Conservation (phyloP, 2,113 vertebrate genomes). For the Tamias sibiricus region DNA sequence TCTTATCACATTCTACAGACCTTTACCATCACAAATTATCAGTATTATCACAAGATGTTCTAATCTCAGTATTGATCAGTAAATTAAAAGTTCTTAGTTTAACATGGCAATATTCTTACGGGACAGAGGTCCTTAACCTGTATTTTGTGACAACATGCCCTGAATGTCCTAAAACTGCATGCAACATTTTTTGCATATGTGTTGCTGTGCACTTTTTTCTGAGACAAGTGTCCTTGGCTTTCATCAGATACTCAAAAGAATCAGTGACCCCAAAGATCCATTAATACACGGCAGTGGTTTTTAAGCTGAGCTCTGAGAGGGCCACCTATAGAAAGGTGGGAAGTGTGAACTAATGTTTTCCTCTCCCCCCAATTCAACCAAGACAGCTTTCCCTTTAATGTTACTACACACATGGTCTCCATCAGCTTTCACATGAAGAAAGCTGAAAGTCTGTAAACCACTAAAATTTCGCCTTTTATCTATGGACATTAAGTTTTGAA, state of each 20-base stretch:
- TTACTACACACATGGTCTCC: neutral
- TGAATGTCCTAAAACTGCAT: constrained; percentile 22
- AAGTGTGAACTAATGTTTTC: constrained; percentile 14
- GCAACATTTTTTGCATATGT: neutral
- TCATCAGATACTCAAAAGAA: constrained; percentile 51
- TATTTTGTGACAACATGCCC: neutral
- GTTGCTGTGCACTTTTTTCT: neutral
- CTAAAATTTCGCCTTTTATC: constrained; percentile 44
- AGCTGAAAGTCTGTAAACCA: constrained; percentile 46
- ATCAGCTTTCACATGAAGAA: constrained; percentile 57
- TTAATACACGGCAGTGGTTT: neutral
- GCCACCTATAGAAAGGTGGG: neutral
- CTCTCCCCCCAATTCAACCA: neutral
- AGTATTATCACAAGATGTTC: constrained; percentile 36
- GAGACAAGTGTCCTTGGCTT: neutral
- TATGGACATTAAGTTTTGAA: constrained; percentile 54
- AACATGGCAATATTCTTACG: constrained; percentile 6
- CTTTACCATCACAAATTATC: constrained; percentile 35
- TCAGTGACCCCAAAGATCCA: neutral
- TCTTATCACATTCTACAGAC: neutral
- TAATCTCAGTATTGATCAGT: neutral
- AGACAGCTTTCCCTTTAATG: constrained; percentile 46
- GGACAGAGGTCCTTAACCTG: constrained; percentile 31
- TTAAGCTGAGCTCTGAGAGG: neutral
- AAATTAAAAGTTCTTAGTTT: constrained; percentile 56